Evolutionary conservation across 1,140 invertebrate species (phyloP).

Genomic region (Ceratosolen solmsi): DNA sequence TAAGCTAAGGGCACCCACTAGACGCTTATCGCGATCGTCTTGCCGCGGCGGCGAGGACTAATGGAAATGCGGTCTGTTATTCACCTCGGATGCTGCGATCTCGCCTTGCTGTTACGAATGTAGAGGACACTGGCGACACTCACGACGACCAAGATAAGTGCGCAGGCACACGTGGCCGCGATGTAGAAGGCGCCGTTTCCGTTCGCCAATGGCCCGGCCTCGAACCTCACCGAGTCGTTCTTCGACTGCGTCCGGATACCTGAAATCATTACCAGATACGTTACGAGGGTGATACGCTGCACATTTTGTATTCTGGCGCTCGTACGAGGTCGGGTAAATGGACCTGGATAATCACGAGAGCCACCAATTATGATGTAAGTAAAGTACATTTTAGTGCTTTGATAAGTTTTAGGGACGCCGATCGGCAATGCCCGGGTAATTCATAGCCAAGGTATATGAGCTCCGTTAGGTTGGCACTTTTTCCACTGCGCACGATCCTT

Average conservation of each 20-base stretch:
- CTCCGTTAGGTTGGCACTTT: too few species aligned
- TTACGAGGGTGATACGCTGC: neutral
- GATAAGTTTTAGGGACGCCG: too few species aligned
- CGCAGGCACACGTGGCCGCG: constrained; percentile 86
- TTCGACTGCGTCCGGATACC: constrained; percentile 75
- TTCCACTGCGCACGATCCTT: too few species aligned
- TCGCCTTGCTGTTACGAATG: constrained; percentile 83
- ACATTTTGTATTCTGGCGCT: neutral
- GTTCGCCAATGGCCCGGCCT: constrained; percentile 77
- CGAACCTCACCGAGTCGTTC: constrained; percentile 78
- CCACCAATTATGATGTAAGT: too few species aligned
- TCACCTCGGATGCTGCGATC: constrained; percentile 85
- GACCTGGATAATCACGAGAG: too few species aligned
- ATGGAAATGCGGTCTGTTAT: constrained; percentile 54
- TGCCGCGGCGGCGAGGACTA: neutral
- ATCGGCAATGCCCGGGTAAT: too few species aligned
- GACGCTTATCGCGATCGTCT: neutral
- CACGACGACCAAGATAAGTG: constrained; percentile 82
- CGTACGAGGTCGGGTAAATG: too few species aligned
- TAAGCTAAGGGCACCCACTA: neutral
- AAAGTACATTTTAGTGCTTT: too few species aligned
- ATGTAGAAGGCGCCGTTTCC: constrained; percentile 83
- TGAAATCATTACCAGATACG: constrained; percentile 57
- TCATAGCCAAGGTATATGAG: too few species aligned
- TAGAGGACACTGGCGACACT: constrained; percentile 84